Evolutionary conservation across 2,113 vertebrate genomes (phyloP), one percentile per base, ranked within the genome.

Genomic region (Pachyramphus minor): DNA sequence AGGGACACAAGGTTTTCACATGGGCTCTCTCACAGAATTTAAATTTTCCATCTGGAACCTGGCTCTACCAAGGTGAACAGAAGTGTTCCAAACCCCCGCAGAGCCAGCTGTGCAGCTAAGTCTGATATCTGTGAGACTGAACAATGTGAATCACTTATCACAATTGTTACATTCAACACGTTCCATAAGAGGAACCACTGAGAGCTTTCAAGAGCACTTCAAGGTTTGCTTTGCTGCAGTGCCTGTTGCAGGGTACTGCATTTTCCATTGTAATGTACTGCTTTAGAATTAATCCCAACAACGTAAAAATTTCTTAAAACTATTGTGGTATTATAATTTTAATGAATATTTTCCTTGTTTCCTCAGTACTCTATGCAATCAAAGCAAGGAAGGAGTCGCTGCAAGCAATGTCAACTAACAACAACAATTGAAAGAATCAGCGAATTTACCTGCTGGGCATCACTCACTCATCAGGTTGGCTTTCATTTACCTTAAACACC

Each of bases 201-300:
- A 89, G 80, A 62, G n/a, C 63, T 96, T 76, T 91, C 89, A 96
- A 95, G 94, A 92, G 56, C 91, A 95, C 50, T 93, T 95, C 89
- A 96, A 93, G 94, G 91, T 91, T 92, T 96, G 33, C 45, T 90
- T 58, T 92, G 80, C 90, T 96, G 94, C 93, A 84, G 80, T 87
- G 45, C 42, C 80, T 74, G 42, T 81, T 87, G 60, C 83, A 87
- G 39, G 83, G 67, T 25, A 71, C 79, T 67, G 59, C 52, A 56
- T 80, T 95, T 89, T 59, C 50, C 83, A 24, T 39, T 74, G 50
- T 30, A 47, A 67, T 22, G 50, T 18, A 20, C 52, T 71, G 45
- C 33, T 67, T 90, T 50, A 74, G 42, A 89, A 88, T 47, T 7
- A 77, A 52, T 59, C 31, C 35, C n/a, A 77, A 42, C 7, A 35